These are phyloP conservation scores for Cavia aperea DNA, from an alignment of 2,113 vertebrate species.

Conservation along the genomic window DNA sequence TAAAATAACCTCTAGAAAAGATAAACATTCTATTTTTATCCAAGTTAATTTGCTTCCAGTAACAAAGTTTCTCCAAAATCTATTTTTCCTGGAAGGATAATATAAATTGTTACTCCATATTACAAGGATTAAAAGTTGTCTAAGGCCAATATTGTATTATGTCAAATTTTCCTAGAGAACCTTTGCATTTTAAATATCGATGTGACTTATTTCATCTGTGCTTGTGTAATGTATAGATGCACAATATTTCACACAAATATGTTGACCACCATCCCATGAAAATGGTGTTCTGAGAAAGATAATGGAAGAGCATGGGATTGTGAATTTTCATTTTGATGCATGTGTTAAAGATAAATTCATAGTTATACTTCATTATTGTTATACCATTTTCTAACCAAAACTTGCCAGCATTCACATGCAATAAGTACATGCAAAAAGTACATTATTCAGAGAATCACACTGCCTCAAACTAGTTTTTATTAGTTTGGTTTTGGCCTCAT, in stretches of 20 bases:
- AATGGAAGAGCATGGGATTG: background rate
- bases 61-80: background rate
- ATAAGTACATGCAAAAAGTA: background rate
- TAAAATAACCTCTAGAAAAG: background rate
- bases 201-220: background rate
- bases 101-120: background rate
- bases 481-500: background rate
- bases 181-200: slow-evolving; percentile 8
- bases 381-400: background rate
- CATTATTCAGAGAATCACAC: background rate
- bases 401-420: background rate
- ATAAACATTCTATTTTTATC: background rate
- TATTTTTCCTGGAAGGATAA: slow-evolving; percentile 13
- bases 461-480: background rate
- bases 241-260: background rate
- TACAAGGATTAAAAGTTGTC: background rate
- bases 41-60: slow-evolving; percentile 15
- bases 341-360: background rate
- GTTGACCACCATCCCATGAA: background rate
- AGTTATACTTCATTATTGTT: background rate
- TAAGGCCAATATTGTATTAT: background rate
- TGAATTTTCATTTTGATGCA: background rate
- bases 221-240: background rate
- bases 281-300: background rate
- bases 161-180: background rate